Conservation (phyloP, 2,888 invertebrate species). For the Sphecodes monilicornis region DNA sequence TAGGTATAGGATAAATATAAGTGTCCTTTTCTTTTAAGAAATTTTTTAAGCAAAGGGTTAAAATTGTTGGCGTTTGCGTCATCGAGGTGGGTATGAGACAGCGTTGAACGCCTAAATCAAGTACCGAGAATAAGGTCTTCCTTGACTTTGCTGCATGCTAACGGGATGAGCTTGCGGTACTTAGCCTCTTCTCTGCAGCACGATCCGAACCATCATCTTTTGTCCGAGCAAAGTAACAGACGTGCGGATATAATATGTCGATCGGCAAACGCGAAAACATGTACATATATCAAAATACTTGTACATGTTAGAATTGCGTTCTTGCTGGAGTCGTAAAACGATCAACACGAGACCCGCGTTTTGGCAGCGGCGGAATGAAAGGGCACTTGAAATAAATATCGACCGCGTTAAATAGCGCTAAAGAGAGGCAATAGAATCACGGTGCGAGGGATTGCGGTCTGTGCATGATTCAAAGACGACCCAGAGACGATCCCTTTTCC, state of each 20-base stretch:
- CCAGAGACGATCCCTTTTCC: not conserved
- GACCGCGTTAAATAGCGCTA: constrained; percentile 22
- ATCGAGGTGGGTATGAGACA: constrained; percentile 22
- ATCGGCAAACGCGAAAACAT: not conserved
- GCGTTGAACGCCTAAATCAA: constrained; percentile 33
- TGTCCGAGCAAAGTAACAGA: not conserved
- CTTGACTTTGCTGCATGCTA: constrained; percentile 27
- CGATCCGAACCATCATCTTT: not conserved
- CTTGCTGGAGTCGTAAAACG: constrained; percentile 10
- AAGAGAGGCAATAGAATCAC: constrained; percentile 14
- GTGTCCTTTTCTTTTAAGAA: no score
- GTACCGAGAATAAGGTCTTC: constrained; percentile 28
- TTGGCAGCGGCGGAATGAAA: constrained; percentile 48
- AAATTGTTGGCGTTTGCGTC: constrained; percentile 12
- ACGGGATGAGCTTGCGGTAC: not conserved
- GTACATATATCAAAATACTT: not conserved
- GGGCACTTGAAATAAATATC: constrained; percentile 60
- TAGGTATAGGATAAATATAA: no score
- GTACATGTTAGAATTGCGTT: not conserved
- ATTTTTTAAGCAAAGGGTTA: no score
- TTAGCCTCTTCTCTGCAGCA: not conserved
- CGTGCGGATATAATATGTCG: no score
- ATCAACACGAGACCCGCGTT: no score
- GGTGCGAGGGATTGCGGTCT: not conserved
- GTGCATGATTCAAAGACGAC: not conserved